These are phyloP conservation scores for Harlomillsia oculata DNA, from an alignment of 1,140 invertebrate species.

Conservation along the genomic window DNA sequence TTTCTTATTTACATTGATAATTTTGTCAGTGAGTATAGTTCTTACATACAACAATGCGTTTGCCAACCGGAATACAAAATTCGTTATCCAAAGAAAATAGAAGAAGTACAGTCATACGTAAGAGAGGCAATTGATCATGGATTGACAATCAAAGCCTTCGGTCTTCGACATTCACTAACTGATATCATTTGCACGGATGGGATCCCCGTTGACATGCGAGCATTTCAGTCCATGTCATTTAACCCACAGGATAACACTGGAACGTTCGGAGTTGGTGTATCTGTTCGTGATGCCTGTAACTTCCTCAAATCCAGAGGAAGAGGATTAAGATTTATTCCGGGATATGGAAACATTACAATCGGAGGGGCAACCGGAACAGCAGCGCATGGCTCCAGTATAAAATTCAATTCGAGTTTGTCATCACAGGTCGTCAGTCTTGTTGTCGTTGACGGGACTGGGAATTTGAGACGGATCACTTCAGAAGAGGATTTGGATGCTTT, in stretches of 20 bases:
- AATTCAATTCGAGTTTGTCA: slow-evolving; percentile 14
- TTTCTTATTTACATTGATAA: too few relatives aligned
- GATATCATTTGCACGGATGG: slow-evolving; percentile 12
- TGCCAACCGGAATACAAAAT: neutral
- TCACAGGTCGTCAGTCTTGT: slow-evolving; percentile 17
- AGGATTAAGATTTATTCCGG: neutral
- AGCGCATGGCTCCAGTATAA: slow-evolving; percentile 16
- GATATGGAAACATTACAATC: slow-evolving; percentile 18
- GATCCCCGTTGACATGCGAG: slow-evolving; percentile 3
- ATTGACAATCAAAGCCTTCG: neutral
- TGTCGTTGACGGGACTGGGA: slow-evolving; percentile 18
- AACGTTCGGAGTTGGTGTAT: slow-evolving; percentile 5
- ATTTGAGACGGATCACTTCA: neutral
- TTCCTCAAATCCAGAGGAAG: neutral
- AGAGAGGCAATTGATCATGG: neutral
- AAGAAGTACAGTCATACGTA: neutral
- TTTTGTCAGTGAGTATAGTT: too few relatives aligned
- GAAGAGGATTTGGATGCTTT: slow-evolving; percentile 16
- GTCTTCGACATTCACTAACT: too few relatives aligned
- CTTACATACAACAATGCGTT: neutral
- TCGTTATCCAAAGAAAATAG: neutral
- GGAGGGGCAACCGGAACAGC: slow-evolving; percentile 23
- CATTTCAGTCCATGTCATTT: neutral
- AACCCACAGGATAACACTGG: slow-evolving; percentile 6
- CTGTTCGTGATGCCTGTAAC: neutral